Evolutionary conservation across 2,113 vertebrate species (phyloP).

Genomic region (Trichechus manatus): DNA sequence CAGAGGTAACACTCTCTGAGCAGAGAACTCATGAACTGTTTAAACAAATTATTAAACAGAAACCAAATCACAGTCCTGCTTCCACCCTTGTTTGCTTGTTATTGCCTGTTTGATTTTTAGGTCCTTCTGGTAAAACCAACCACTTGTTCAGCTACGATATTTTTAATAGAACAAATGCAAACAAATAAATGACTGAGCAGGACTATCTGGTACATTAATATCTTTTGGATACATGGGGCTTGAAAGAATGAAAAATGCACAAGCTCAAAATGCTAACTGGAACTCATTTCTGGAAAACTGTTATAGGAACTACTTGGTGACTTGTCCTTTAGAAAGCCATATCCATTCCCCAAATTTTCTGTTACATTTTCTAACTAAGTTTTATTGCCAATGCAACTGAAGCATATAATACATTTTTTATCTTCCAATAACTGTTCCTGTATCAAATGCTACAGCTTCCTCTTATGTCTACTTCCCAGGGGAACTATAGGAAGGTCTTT

Average conservation of each 20-base stretch:
- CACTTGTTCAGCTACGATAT: background rate
- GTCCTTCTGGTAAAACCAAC: background rate
- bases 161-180: slow-evolving; percentile 35
- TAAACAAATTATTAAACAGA: slow-evolving; percentile 13
- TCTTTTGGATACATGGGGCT: background rate
- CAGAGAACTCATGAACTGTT: background rate
- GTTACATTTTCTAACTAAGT: slow-evolving; percentile 12
- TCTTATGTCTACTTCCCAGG: background rate
- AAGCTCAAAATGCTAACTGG: slow-evolving; percentile 37
- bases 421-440: background rate
- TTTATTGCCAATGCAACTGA: background rate
- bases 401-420: background rate
- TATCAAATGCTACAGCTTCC: background rate
- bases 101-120: background rate
- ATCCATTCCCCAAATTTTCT: slow-evolving; percentile 17
- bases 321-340: background rate
- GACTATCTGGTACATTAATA: slow-evolving; percentile 11
- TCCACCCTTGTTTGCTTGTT: background rate
- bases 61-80: background rate
- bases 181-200: background rate
- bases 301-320: background rate
- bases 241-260: slow-evolving; percentile 17
- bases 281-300: slow-evolving; percentile 37
- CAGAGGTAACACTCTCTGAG: background rate
- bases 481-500: background rate